Base-by-base conservation (phyloP, 2,113 vertebrate genomes). In the Sinocyclocheilus anophthalmus region DNA sequence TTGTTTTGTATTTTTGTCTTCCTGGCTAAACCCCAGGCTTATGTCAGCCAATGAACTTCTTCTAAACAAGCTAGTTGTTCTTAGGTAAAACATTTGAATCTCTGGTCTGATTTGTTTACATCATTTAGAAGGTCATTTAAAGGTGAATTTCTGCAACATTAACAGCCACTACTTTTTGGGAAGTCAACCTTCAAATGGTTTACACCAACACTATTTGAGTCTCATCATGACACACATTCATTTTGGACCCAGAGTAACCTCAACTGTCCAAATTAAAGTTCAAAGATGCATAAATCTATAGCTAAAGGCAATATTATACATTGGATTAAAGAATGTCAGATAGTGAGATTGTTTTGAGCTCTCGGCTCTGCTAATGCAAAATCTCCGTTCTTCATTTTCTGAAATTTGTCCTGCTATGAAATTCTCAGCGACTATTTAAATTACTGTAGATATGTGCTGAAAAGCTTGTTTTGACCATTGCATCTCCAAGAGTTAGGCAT, bases 161-260 rank as follows among this genome's bases (percentile, higher is more conserved):
- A 6, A 73, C 70, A 45, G 20, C 39, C 1, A 3, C 33, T 10
- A 5, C 33, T 11, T 22, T 70, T 39, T 37, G 37, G 8, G 2
- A 39, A 22, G 18, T 42, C 69, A 72, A 42, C 4, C 69, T 72
- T 5, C 69, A 72, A 42, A 22, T 70, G 33, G 18, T 72, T 72
- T 72, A 72, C 69, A 22, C 69, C 69, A 72, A 72, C n/a, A 37
- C 37, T 42, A 42, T 73, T 72, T 72, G 10, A 42, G 70, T 73
- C 20, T 73, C 33, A 39, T 39, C 33, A 39, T 39, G 4, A 20
- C 20, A 4, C 37, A 4, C 20, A 10, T 72, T 39, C 2, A 72
- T 72, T 42, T 73, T 73, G 4, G 9, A 73, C 37, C 4, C 37
- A 1, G 4, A 72, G 20, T 72, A 70, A 42, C 37, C 70, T 42